Conservation (phyloP, 2,888 invertebrate genomes). For the Polydrusus tereticollis region DNA sequence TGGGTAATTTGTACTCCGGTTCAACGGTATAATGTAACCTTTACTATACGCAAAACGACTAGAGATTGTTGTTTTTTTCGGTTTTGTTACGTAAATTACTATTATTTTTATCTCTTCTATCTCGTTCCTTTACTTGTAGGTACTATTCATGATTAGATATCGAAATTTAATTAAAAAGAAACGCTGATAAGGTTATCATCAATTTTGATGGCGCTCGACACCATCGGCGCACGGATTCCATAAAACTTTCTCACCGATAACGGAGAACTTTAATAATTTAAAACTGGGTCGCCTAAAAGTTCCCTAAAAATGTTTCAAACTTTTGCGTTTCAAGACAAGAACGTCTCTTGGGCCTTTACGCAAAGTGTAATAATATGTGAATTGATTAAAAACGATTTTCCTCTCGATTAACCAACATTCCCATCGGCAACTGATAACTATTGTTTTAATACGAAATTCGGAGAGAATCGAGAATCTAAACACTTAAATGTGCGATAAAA, state of each 20-base stretch:
- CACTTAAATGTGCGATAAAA: not conserved
- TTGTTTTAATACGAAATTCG: no score
- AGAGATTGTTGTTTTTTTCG: no score
- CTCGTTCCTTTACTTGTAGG: not conserved
- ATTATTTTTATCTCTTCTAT: not conserved
- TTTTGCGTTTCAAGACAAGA: not conserved
- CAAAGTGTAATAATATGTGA: not conserved
- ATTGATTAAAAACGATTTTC: not conserved
- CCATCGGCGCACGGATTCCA: not conserved
- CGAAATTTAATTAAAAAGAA: not conserved
- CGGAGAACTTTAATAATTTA: constrained; percentile 4
- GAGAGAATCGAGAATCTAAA: no score
- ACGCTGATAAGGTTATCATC: not conserved
- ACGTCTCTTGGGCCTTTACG: not conserved
- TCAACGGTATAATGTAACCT: no score
- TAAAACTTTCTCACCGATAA: constrained; percentile 9
- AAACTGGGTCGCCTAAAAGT: not conserved
- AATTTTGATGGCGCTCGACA: not conserved
- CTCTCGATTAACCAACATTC: no score
- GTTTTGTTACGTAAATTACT: no score
- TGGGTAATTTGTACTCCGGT: no score
- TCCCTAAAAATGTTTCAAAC: not conserved
- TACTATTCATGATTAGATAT: not conserved
- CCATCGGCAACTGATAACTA: no score
- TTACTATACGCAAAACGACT: no score